Conservation (phyloP, 2,113 vertebrate species). For the Piprites chloris region DNA sequence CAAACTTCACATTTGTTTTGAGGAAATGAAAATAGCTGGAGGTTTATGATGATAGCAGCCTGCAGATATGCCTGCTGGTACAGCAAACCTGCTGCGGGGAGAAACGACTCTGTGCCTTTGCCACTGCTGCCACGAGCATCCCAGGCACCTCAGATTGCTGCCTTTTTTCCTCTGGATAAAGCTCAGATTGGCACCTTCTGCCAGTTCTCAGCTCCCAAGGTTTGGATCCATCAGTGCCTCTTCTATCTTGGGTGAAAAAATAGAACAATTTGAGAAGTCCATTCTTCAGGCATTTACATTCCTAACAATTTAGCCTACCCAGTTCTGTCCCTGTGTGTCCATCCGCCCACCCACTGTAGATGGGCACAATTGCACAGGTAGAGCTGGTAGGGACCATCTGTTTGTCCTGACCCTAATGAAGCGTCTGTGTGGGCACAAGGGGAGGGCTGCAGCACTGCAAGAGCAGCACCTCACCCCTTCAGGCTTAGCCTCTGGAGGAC, state of each 20-base stretch:
- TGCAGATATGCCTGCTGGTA: not conserved
- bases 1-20: not conserved
- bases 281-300: not conserved
- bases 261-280: not conserved
- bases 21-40: not conserved
- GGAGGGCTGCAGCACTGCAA: not conserved
- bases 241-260: not conserved
- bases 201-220: not conserved
- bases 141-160: not conserved
- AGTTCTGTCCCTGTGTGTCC: not conserved
- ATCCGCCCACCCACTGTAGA: not conserved
- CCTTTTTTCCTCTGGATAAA: not conserved
- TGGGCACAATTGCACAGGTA: fast-evolving
- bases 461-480: not conserved
- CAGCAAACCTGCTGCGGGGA: not conserved
- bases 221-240: not conserved
- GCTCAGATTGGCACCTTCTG: not conserved
- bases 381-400: not conserved
- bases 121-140: not conserved
- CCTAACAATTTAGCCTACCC: not conserved
- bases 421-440: not conserved
- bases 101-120: not conserved
- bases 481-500: not conserved
- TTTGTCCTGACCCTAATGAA: not conserved
- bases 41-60: not conserved